phyloP scores from a whole-genome alignment of 2,797 vertebrate species.

The Pseudocheirus occidentalis region DNA sequence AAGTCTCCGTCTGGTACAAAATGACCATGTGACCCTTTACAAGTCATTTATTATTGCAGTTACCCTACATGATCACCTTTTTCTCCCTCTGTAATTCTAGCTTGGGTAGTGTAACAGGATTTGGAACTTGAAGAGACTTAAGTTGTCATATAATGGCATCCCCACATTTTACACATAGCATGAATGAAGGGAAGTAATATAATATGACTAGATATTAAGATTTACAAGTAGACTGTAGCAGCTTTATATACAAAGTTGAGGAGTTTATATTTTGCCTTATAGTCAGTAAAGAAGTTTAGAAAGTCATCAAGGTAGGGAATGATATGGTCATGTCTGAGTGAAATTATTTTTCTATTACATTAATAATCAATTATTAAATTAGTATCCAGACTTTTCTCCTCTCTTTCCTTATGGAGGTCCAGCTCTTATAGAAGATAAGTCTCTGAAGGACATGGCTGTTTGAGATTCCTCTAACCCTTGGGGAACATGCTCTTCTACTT shows the following conservation, averaged over 20 bases:
- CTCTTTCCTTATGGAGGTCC: neutral
- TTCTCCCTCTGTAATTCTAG: neutral
- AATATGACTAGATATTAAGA: neutral
- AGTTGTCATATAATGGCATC: neutral
- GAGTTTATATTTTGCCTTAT: neutral
- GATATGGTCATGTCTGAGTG: neutral
- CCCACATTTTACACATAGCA: neutral
- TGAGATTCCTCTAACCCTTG: neutral
- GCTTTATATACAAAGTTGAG: neutral
- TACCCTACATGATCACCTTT: neutral
- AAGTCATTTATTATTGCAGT: neutral
- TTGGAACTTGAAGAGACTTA: neutral
- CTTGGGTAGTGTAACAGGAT: neutral
- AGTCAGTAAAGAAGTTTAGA: neutral
- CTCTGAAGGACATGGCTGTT: neutral
- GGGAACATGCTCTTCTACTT: neutral
- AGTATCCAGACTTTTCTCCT: neutral
- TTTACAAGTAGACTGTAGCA: neutral
- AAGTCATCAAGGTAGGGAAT: neutral
- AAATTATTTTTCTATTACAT: neutral
- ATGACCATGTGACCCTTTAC: neutral
- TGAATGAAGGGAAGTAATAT: neutral
- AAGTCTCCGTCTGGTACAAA: neutral
- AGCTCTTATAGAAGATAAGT: neutral
- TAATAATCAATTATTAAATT: neutral